Base-by-base conservation (phyloP, 2,113 vertebrate genomes). In the Hassar affinis region DNA sequence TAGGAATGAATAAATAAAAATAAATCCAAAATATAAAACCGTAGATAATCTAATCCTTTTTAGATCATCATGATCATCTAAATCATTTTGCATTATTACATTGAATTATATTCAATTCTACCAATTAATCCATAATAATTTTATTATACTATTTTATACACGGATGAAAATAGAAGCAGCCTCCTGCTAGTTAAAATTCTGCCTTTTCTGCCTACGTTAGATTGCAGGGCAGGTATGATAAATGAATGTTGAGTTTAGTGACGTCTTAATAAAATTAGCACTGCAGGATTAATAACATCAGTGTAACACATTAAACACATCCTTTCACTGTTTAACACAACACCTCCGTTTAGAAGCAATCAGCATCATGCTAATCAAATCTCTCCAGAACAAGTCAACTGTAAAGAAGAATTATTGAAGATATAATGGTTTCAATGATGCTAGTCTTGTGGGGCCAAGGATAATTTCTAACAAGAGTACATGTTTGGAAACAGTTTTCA, bases 271-370 rank as follows among this genome's bases (percentile, higher is more conserved):
- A 79, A 47, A 33, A 35, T 80, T 51, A 69, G 30, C 33, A 54
- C 25, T 52, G 56, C n/a, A 76, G 71, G n/a, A 62, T 75, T 75
- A 61, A 47, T 62, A 59, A 62, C 8, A 33, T 49, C 25, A 51
- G 33, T 52, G 14, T 20, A 54, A 49, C 38, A 61, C 42, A 61
- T 49, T 22, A 75, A 62, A 83, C 57, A 51, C 80, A 51, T 51
- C 59, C 7, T 17, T n/a, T 66, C 59, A 12, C 54, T 74, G 38
- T 74, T 82, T n/a, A 79, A n/a, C 45, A 66, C n/a, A 20, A 38
- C 76, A 68, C 35, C 72, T 75, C 72, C 30, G 49, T 75, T 75
- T 75, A 75, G 49, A 75, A 33, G 47, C 49, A 75, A 75, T 52
- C 72, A 75, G 49, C 27, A 52, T 75, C 72, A 75, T 20, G 49